Conservation (phyloP, 1,140 invertebrate genomes). For the Thaumatotibia leucotreta region DNA sequence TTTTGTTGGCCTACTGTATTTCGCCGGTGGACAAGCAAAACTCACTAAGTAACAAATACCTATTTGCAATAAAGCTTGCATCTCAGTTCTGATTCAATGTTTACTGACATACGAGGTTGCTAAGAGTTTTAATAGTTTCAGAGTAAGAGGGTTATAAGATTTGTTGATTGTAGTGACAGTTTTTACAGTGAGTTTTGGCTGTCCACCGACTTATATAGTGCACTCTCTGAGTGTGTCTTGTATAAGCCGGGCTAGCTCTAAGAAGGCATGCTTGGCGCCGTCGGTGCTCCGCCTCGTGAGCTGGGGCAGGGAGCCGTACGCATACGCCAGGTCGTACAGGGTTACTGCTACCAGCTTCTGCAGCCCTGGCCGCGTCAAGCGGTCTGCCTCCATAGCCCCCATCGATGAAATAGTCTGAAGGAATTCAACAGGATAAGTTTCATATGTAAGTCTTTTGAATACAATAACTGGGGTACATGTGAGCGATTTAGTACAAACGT, state of each 20-base stretch:
- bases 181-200: too few relatives aligned
- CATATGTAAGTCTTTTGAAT: not conserved
- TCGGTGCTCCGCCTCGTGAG: constrained; percentile 29
- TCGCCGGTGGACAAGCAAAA: too few relatives aligned
- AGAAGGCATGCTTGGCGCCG: constrained; percentile 24
- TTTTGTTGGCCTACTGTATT: too few relatives aligned
- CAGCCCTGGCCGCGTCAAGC: constrained; percentile 28
- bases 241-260: constrained; percentile 31
- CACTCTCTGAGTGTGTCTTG: constrained; percentile 34
- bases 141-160: too few relatives aligned
- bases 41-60: too few relatives aligned
- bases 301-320: constrained; percentile 35
- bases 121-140: too few relatives aligned
- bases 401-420: constrained; percentile 29
- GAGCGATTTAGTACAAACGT: too few relatives aligned
- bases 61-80: too few relatives aligned
- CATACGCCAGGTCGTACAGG: constrained; percentile 34
- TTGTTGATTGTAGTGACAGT: too few relatives aligned
- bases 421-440: not conserved
- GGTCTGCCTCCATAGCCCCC: constrained; percentile 29
- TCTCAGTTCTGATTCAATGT: too few relatives aligned
- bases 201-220: not conserved
- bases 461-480: too few relatives aligned
- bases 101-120: too few relatives aligned
- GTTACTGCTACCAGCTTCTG: constrained; percentile 28